Evolutionary conservation across 1,140 invertebrate genomes (phyloP).

Genomic region (Eupeodes corollae): DNA sequence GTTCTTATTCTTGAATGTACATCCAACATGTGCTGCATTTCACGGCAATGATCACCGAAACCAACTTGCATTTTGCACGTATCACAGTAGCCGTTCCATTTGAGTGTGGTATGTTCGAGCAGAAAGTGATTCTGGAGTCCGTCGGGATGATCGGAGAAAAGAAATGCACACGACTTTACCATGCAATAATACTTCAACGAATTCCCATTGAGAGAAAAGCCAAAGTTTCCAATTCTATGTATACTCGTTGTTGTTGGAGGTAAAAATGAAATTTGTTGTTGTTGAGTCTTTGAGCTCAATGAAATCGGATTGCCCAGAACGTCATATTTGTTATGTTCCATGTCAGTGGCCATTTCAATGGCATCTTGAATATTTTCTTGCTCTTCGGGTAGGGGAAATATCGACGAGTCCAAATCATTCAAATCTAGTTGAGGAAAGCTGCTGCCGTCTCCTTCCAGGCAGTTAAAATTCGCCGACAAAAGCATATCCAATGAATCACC

Average conservation of each 20-base stretch:
- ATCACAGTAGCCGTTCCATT: slow-evolving; percentile 19
- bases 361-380: slow-evolving; percentile 3
- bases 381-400: neutral
- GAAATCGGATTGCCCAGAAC: neutral
- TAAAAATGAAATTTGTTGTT: too few relatives aligned
- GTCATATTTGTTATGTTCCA: neutral
- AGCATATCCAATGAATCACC: slow-evolving; percentile 6
- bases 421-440: neutral
- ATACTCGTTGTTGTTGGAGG: too few relatives aligned
- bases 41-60: neutral
- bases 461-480: slow-evolving; percentile 4
- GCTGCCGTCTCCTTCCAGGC: neutral
- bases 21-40: slow-evolving; percentile 9
- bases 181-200: slow-evolving; percentile 13
- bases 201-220: too few relatives aligned
- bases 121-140: slow-evolving; percentile 20
- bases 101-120: slow-evolving; percentile 12
- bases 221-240: too few relatives aligned
- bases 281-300: too few relatives aligned
- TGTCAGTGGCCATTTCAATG: slow-evolving; percentile 4
- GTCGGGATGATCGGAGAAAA: slow-evolving; percentile 19
- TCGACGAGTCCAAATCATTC: neutral
- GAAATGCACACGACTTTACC: slow-evolving; percentile 13
- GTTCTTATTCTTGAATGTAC: slow-evolving; percentile 5
- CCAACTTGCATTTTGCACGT: slow-evolving; percentile 5